Conservation (phyloP, 1,140 invertebrate genomes). For the Lanistes nyassanus region DNA sequence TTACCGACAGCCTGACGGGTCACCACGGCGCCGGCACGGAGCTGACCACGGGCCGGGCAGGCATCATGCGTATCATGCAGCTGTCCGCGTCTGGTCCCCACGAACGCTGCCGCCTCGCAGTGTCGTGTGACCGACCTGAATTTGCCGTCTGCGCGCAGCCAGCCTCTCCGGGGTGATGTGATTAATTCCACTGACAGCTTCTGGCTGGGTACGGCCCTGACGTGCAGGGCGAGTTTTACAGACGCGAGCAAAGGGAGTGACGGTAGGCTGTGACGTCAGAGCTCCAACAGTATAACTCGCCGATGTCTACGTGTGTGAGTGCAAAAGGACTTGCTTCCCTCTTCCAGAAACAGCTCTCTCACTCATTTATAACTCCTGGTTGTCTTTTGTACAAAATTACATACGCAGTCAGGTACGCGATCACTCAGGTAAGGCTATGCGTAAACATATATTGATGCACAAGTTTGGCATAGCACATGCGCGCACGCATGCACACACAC, state of each 20-base stretch:
- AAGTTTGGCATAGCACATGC: not conserved
- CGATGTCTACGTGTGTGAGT: not conserved
- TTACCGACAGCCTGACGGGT: too few relatives aligned
- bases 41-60: too few relatives aligned
- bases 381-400: not conserved
- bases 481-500: not conserved
- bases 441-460: constrained; percentile 2
- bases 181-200: not conserved
- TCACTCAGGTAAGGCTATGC: not conserved
- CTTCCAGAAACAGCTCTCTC: not conserved
- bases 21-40: too few relatives aligned
- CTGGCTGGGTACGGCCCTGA: too few relatives aligned
- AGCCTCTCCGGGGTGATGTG: not conserved
- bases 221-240: too few relatives aligned
- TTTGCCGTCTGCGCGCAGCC: too few relatives aligned
- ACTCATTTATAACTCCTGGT: not conserved
- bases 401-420: not conserved
- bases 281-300: not conserved
- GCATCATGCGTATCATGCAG: too few relatives aligned
- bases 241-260: too few relatives aligned
- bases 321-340: not conserved
- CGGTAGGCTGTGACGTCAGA: not conserved
- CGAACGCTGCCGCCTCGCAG: too few relatives aligned
- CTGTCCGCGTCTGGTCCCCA: too few relatives aligned
- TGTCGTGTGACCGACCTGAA: not conserved